These are phyloP conservation scores for Motacilla alba DNA, from an alignment of 2,113 vertebrate species.

Conservation along the genomic window DNA sequence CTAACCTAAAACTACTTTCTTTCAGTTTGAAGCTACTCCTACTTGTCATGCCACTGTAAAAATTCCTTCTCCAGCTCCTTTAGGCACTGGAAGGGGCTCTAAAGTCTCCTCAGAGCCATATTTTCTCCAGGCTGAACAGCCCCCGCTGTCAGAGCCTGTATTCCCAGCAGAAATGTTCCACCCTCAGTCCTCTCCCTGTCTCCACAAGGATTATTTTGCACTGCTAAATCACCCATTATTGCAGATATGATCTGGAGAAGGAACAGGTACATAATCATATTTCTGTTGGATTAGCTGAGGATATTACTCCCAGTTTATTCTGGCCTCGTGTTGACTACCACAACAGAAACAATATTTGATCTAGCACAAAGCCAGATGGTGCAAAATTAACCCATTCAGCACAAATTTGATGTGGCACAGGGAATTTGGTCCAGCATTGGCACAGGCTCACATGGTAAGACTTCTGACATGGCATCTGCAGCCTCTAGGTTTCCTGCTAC, in stretches of 20 bases:
- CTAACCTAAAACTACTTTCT: neutral
- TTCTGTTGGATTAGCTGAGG: slow-evolving; percentile 21
- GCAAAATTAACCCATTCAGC: neutral
- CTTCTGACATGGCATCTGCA: neutral
- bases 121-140: neutral
- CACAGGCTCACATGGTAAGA: neutral
- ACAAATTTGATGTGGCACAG: neutral
- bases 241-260: neutral
- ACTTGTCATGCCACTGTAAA: neutral
- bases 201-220: neutral
- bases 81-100: neutral
- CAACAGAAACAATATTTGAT: slow-evolving; percentile 19
- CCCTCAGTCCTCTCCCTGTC: neutral
- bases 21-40: neutral
- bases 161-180: neutral
- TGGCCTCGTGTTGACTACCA: neutral
- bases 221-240: neutral
- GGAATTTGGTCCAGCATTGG: neutral
- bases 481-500: neutral
- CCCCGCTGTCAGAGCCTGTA: neutral
- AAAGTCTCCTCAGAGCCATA: neutral
- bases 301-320: neutral
- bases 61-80: neutral
- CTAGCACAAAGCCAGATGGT: slow-evolving; percentile 28
- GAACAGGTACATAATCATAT: neutral